A percentile compares a stretch with the other conserved stretches of the same genome.
Evolutionary conservation across 1,140 invertebrate species (phyloP).

Genomic region (Halesus radiatus): DNA sequence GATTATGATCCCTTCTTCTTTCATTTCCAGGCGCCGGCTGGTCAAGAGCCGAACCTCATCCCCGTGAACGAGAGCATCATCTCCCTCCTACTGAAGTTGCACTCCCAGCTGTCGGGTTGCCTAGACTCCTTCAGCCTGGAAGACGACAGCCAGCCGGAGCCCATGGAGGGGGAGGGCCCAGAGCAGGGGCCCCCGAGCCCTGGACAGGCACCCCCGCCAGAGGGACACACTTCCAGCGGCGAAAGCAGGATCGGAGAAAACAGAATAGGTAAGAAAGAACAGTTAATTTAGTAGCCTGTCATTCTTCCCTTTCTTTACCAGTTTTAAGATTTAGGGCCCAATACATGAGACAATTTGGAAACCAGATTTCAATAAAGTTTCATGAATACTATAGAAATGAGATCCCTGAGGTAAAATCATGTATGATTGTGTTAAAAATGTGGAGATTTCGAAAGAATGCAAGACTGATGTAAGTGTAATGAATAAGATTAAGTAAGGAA

Average conservation of each 20-base stretch:
- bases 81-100: slow-evolving; percentile 91
- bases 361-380: no score
- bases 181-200: neutral
- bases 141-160: slow-evolving; percentile 59
- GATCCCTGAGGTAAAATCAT: no score
- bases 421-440: no score
- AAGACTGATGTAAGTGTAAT: no score
- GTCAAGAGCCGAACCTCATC: slow-evolving; percentile 70
- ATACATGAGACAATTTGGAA: no score
- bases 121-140: slow-evolving; percentile 81
- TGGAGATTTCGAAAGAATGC: no score
- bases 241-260: slow-evolving; percentile 53
- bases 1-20: slow-evolving; percentile 1
- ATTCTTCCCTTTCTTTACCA: no score
- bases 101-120: slow-evolving; percentile 88
- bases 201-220: neutral
- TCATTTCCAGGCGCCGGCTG: slow-evolving; percentile 28
- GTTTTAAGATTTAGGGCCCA: no score
- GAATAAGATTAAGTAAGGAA: no score
- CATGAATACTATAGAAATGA: no score
- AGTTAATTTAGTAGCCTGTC: neutral
- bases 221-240: neutral
- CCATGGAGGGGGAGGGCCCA: neutral
- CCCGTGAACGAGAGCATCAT: slow-evolving; percentile 92
- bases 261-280: neutral